Conservation (phyloP, 2,113 vertebrate genomes). For the Pterocles orientalis region DNA sequence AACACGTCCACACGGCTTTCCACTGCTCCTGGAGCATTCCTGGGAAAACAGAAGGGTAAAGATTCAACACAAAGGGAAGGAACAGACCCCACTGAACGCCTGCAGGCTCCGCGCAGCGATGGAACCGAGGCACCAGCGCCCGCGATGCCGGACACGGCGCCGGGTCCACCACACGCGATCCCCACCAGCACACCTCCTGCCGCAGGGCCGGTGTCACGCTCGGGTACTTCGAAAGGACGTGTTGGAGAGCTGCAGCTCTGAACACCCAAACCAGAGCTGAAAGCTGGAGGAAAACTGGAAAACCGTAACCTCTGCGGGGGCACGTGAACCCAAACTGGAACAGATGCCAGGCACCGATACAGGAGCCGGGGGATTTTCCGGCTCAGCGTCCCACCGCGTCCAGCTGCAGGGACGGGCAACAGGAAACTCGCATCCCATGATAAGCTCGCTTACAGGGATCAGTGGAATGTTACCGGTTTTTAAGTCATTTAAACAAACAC, state of each 20-base stretch:
- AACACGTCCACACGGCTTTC: fast-evolving
- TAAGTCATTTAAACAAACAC: not conserved
- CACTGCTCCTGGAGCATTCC: not conserved
- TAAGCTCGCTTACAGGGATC: not conserved
- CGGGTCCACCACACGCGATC: not conserved
- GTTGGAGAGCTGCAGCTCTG: not conserved
- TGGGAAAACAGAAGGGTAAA: not conserved
- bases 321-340: not conserved
- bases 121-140: fast-evolving
- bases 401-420: not conserved
- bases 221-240: fast-evolving
- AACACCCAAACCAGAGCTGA: not conserved
- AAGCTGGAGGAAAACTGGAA: not conserved
- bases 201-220: too few relatives aligned
- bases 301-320: not conserved
- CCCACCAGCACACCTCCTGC: too few relatives aligned
- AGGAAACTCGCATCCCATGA: not conserved
- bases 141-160: fast-evolving
- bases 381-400: not conserved
- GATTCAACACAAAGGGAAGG: not conserved
- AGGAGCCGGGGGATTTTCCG: not conserved
- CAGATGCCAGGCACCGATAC: not conserved
- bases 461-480: slow-evolving; percentile 13
- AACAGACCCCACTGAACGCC: not conserved
- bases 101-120: fast-evolving